phyloP scores from a whole-genome alignment of 2,797 vertebrate species.

The Rhynchotus rufescens region DNA sequence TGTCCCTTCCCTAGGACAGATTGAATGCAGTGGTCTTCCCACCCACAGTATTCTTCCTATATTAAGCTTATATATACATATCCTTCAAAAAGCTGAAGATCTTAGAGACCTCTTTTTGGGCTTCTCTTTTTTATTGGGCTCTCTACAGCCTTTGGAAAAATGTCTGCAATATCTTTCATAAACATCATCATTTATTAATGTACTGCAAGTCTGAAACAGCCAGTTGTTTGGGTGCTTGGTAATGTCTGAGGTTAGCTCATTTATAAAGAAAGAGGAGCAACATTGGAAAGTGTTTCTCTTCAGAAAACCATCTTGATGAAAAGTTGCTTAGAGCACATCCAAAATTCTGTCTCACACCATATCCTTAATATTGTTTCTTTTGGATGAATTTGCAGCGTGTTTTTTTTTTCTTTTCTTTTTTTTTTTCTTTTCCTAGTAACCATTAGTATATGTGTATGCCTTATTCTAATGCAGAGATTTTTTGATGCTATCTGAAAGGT shows the following conservation, averaged over 20 bases:
- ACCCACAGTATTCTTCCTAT: background rate
- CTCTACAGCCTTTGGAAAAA: conserved; percentile 46
- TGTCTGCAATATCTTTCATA: conserved; percentile 54
- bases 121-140: background rate
- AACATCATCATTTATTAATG: conserved; percentile 63
- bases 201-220: conserved; percentile 51
- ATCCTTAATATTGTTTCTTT: conserved; percentile 76
- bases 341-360: conserved; percentile 66
- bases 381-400: conserved; percentile 50
- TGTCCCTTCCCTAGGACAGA: conserved; percentile 1
- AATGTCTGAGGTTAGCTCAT: conserved; percentile 68
- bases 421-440: background rate
- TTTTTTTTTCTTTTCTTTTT: background rate
- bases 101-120: background rate
- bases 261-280: conserved; percentile 64
- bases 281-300: conserved; percentile 71
- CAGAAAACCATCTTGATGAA: conserved; percentile 72
- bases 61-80: background rate
- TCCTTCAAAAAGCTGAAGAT: background rate
- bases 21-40: background rate
- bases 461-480: conserved; percentile 49
- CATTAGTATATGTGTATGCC: conserved; percentile 28
- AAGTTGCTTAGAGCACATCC: conserved; percentile 65
- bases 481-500: conserved; percentile 28
- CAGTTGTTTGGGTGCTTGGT: conserved; percentile 67